Conservation (phyloP, 2,888 invertebrate species). For the Trileptium ribeirensis region DNA sequence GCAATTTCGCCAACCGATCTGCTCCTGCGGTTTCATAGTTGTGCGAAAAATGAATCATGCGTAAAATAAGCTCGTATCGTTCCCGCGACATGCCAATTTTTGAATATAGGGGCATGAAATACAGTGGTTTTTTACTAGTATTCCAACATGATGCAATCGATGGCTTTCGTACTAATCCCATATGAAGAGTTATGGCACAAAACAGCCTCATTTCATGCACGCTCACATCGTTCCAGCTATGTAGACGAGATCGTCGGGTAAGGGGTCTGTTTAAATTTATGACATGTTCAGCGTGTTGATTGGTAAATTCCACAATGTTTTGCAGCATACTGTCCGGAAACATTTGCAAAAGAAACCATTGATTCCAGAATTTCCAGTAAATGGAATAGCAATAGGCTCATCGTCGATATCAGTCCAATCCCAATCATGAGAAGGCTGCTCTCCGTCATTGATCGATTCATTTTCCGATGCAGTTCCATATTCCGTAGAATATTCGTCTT, state of each 20-base stretch:
- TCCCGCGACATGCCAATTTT: not conserved
- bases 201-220: not conserved
- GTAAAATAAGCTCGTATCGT: not conserved
- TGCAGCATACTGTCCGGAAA: not conserved
- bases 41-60: not conserved
- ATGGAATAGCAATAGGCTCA: not conserved
- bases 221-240: not conserved
- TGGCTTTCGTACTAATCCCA: slow-evolving; percentile 1
- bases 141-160: not conserved
- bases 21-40: not conserved
- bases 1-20: not conserved
- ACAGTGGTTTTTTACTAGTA: not conserved
- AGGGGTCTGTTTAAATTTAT: not conserved
- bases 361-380: slow-evolving; percentile 6
- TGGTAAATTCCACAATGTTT: not conserved
- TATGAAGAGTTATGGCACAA: not conserved
- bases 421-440: not conserved
- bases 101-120: not conserved
- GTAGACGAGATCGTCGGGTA: not conserved
- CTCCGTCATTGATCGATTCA: not conserved
- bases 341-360: not conserved
- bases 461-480: not conserved
- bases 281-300: not conserved
- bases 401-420: not conserved
- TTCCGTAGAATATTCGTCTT: not conserved